Evolutionary conservation across 2,888 invertebrate genomes (phyloP), one percentile per base, ranked within the genome.

Genomic region (Apeira syringaria): DNA sequence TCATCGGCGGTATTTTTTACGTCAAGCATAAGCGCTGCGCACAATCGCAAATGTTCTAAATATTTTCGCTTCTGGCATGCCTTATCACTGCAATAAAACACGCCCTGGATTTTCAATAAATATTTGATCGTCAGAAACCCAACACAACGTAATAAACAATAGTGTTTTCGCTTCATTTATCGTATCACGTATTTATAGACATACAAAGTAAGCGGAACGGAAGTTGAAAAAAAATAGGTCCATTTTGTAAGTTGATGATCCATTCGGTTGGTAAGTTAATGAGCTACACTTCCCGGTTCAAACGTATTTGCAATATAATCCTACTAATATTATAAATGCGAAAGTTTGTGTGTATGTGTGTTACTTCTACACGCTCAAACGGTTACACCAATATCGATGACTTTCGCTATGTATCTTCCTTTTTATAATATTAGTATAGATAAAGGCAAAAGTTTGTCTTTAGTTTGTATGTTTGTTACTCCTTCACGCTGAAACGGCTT

Each of bases 61-160:
- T 44, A 28, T 40, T 44, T 35, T 1, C 45, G 40, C 74, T 75
- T 71, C 76, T 68, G 69, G 57, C 73, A 55, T 68, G 67, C 68
- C 73, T 79, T 78, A 79, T 78, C 76, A 62, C 57, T 45, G 15
- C 43, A 39, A 44, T 52, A 40, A 31, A 15, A 15, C 4, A 44
- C 59, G 64, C 56, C 60, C 62, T 67, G 59, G 56, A 64, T 68
- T 45, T 45, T 15, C 31, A 39, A 35, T 15, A 30, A 39, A 35
- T 32, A 28, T 31, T 39, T 27, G 3, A 15, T 2, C 15, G 15
- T 15, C 4, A n/a, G 15, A 15, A 15, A 15, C 4, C 17, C 27
- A 29, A 39, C 35, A 30, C 18, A 7, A 20, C 24, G n/a, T 22
- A 18, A 18, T 15, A 20, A 15, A 36, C 34, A 54, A 54, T 57